Conservation (phyloP, 1,140 invertebrate species). For the Diabrotica undecimpunctata region DNA sequence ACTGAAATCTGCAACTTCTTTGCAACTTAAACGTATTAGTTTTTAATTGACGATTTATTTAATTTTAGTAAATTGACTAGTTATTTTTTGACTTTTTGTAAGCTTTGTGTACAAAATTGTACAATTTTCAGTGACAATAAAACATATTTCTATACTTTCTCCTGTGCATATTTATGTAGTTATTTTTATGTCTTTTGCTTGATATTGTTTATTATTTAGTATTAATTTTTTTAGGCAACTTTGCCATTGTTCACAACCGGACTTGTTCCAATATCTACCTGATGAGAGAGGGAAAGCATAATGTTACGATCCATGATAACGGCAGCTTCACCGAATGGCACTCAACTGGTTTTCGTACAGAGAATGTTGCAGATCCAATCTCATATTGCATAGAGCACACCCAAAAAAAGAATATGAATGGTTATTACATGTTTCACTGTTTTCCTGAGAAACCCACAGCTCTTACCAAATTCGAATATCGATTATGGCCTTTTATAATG, state of each 20-base stretch:
- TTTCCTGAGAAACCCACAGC: background rate
- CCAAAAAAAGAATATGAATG: conserved; percentile 18
- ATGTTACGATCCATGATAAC: conserved; percentile 20
- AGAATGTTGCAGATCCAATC: conserved; percentile 8
- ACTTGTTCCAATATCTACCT: conserved; percentile 18
- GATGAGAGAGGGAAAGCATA: conserved; percentile 11
- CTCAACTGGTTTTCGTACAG: conserved; percentile 3
- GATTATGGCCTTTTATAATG: conserved; percentile 35
- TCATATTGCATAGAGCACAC: conserved; percentile 34
- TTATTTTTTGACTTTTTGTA: too few species aligned
- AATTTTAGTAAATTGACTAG: too few species aligned
- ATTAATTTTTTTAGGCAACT: conserved; percentile 23
- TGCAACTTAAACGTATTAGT: too few species aligned
- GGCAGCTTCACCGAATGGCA: conserved; percentile 20
- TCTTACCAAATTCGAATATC: conserved; percentile 28
- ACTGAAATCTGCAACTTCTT: too few species aligned
- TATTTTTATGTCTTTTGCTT: too few species aligned
- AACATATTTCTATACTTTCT: too few species aligned
- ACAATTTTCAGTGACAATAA: too few species aligned
- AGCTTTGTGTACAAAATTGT: too few species aligned
- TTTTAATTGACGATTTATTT: too few species aligned
- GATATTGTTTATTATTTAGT: too few species aligned
- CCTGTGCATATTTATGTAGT: too few species aligned
- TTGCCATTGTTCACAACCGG: conserved; percentile 21
- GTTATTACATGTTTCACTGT: conserved; percentile 26